Conservation (phyloP, 1,140 invertebrate genomes). For the Lordiphosa stackelbergi region DNA sequence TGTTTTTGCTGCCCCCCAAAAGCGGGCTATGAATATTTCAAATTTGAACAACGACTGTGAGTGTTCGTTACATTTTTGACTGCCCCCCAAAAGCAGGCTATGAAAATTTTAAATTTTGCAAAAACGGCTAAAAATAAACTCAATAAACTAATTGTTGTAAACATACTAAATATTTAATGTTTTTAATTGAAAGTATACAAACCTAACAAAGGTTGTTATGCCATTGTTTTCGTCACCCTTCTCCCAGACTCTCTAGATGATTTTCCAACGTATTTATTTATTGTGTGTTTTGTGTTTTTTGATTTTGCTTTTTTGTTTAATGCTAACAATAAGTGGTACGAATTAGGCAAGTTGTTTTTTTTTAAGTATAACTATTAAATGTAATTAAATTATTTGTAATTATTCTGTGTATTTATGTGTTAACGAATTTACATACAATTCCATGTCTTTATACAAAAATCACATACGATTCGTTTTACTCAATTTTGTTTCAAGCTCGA, state of each 20-base stretch:
- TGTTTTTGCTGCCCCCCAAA: too few relatives aligned
- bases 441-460: constrained; percentile 51
- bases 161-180: too few relatives aligned
- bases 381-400: constrained; percentile 26
- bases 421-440: constrained; percentile 36
- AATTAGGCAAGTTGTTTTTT: constrained; percentile 45
- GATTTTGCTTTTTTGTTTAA: constrained; percentile 17
- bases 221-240: too few relatives aligned
- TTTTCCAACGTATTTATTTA: constrained; percentile 45
- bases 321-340: constrained; percentile 36
- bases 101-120: too few relatives aligned
- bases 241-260: constrained; percentile 17
- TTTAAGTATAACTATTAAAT: constrained; percentile 21
- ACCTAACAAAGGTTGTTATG: too few relatives aligned
- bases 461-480: constrained; percentile 51
- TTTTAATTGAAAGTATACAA: too few relatives aligned
- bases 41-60: too few relatives aligned
- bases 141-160: too few relatives aligned
- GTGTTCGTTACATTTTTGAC: too few relatives aligned
- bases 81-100: too few relatives aligned
- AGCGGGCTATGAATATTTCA: too few relatives aligned
- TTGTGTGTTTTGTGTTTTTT: constrained; percentile 24
- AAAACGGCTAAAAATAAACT: too few relatives aligned
- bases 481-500: constrained; percentile 30
- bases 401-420: constrained; percentile 35